A percentile compares a stretch with the other conserved stretches of the same genome.
These are phyloP conservation scores for Pagetopsis macropterus DNA, from an alignment of 2,797 vertebrate species.

Conservation along the genomic window DNA sequence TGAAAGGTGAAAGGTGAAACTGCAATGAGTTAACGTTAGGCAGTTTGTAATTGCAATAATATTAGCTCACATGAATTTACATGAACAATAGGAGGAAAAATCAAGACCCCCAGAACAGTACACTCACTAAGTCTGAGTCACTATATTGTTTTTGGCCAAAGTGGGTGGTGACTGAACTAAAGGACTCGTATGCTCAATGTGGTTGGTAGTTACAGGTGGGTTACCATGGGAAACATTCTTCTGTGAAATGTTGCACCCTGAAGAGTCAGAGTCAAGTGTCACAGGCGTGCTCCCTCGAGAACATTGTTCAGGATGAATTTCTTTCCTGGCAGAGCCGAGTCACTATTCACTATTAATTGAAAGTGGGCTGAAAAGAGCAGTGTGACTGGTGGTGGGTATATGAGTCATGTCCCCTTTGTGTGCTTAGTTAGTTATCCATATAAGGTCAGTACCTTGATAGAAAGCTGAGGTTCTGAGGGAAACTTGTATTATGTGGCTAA, in stretches of 20 bases:
- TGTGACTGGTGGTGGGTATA: constrained; percentile 43
- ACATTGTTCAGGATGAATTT: constrained; percentile 57
- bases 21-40: constrained; percentile 6
- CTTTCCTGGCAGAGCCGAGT: constrained; percentile 75
- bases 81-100: too few species aligned
- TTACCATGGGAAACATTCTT: constrained; percentile 35
- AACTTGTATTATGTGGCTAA: background rate
- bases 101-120: background rate
- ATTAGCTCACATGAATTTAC: background rate
- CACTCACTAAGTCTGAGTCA: background rate
- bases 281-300: constrained; percentile 34
- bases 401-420: constrained; percentile 61
- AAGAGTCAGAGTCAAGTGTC: constrained; percentile 15
- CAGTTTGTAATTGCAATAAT: background rate
- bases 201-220: constrained; percentile 7
- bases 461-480: constrained; percentile 6
- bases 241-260: constrained; percentile 36
- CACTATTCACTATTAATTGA: constrained; percentile 68
- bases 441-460: constrained; percentile 17
- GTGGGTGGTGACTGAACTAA: background rate
- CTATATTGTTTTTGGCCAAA: background rate
- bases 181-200: background rate
- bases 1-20: too few species aligned
- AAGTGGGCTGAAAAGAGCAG: constrained; percentile 68
- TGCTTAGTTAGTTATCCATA: background rate